phyloP scores from a whole-genome alignment of 2,113 vertebrate species.

The Platysternon megacephalum region DNA sequence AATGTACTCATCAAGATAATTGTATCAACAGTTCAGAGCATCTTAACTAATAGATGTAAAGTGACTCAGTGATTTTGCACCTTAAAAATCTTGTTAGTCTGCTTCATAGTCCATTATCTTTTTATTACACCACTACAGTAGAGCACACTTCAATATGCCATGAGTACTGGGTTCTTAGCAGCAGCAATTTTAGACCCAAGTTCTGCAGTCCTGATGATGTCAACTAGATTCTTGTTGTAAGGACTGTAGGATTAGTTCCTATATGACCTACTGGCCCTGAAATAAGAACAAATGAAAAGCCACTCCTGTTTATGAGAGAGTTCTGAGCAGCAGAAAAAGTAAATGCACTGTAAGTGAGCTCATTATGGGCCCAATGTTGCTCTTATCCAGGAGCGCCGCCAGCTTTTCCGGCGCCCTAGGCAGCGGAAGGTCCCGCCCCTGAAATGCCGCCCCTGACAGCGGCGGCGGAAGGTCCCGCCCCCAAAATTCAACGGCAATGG shows the following conservation, averaged over 20 bases:
- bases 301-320: constrained; percentile 5
- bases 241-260: neutral
- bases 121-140: neutral
- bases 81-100: constrained; percentile 51
- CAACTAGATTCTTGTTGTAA: neutral
- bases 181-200: neutral
- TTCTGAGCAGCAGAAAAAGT: neutral
- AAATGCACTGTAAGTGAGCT: neutral
- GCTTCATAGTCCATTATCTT: constrained; percentile 23
- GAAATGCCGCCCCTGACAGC: too few relatives aligned
- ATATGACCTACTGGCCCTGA: neutral
- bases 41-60: constrained; percentile 50
- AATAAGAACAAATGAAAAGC: neutral
- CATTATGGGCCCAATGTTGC: neutral
- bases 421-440: too few relatives aligned
- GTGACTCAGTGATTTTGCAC: neutral
- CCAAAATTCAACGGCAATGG: too few relatives aligned
- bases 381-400: too few relatives aligned
- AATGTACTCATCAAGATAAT: constrained; percentile 9
- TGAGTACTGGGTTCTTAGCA: neutral
- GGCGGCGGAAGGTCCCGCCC: too few relatives aligned
- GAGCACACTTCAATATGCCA: neutral
- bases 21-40: constrained; percentile 25
- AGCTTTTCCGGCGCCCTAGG: too few relatives aligned
- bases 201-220: neutral